Evolutionary conservation across 2,113 vertebrate genomes (phyloP), one percentile per base, ranked within the genome.

Genomic region (Rissa tridactyla): DNA sequence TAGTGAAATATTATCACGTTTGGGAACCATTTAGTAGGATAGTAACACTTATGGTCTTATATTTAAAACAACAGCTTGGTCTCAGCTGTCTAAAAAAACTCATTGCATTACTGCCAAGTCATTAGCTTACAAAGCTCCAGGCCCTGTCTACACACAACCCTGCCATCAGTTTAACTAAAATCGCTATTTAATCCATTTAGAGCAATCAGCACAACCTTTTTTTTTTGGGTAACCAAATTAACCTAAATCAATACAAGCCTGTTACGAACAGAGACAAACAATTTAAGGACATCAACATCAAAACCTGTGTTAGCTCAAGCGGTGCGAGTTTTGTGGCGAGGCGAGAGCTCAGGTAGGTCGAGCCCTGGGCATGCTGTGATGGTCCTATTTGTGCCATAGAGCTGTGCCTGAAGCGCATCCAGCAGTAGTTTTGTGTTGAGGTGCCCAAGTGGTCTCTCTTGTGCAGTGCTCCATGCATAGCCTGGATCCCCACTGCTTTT

Each of bases 81-180:
- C 71, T 93, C 92, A 93, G 85, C 79, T 86, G 54, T 15, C 75
- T 82, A 46, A 94, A 89, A 94, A 71, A 88, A 2, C 26, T 61
- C 57, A 66, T 68, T 73, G 85, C 72, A 70, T 73, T 90, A 86
- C 68, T 90, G 95, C 90, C 96, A 97, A 96, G 88, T 86, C 94
- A 97, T 97, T 95, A 96, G 60, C 93, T 95, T 95, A 88, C 92
- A 96, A 92, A 96, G 93, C 94, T 96, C 85, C 96, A 97, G 96
- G 93, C 92, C 88, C 79, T 96, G 93, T 97, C 96, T 83, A 86
- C 93, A 96, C 96, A 83, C 90, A 73, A 70, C 61, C 76, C 96
- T 90, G 93, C 88, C 88, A 90, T 64, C 96, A 66, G 84, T 94
- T 94, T 78, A 96, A 93, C 92, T 92, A 88, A 96, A 93, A 96